phyloP scores from a whole-genome alignment of 2,113 vertebrate genomes.

The Phyllopteryx taeniolatus region DNA sequence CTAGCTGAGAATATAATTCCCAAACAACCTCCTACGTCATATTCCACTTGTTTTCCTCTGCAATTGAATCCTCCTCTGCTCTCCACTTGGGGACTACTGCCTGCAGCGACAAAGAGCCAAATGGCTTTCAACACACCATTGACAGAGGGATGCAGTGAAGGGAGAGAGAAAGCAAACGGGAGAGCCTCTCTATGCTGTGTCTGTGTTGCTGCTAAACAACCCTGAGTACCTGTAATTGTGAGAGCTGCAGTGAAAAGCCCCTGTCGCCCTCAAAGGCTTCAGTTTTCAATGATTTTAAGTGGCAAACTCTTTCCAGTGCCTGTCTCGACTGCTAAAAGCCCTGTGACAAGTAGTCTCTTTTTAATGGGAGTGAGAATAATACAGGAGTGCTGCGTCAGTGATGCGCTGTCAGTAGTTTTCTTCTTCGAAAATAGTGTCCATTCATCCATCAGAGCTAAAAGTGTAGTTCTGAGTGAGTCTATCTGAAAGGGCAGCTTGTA shows the following conservation, averaged over 20 bases:
- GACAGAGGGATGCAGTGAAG: slow-evolving; percentile 76
- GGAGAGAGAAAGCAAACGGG: slow-evolving; percentile 54
- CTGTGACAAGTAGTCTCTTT: slow-evolving; percentile 53
- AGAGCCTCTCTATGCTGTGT: slow-evolving; percentile 78
- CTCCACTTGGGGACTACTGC: slow-evolving; percentile 86
- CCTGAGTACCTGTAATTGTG: slow-evolving; percentile 92
- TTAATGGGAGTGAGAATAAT: slow-evolving; percentile 42
- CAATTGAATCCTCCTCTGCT: slow-evolving; percentile 86
- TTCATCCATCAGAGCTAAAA: slow-evolving; percentile 13
- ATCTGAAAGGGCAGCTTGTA: slow-evolving; percentile 10
- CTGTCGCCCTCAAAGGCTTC: slow-evolving; percentile 80
- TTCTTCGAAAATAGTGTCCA: slow-evolving; percentile 15
- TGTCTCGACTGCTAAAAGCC: slow-evolving; percentile 59
- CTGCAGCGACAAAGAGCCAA: slow-evolving; percentile 84
- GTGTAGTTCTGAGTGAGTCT: slow-evolving; percentile 10
- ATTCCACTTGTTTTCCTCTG: slow-evolving; percentile 68
- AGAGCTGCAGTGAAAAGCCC: slow-evolving; percentile 80
- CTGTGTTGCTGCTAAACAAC: slow-evolving; percentile 84
- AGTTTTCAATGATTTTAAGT: slow-evolving; percentile 88
- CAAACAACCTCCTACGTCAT: slow-evolving; percentile 41
- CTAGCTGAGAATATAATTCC: slow-evolving; percentile 56
- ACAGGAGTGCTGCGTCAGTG: slow-evolving; percentile 30
- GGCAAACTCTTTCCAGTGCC: slow-evolving; percentile 74
- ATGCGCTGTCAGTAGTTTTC: slow-evolving; percentile 37
- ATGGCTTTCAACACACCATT: slow-evolving; percentile 91